Base-by-base conservation (phyloP, 1,140 invertebrate genomes). In the Apis cerana region DNA sequence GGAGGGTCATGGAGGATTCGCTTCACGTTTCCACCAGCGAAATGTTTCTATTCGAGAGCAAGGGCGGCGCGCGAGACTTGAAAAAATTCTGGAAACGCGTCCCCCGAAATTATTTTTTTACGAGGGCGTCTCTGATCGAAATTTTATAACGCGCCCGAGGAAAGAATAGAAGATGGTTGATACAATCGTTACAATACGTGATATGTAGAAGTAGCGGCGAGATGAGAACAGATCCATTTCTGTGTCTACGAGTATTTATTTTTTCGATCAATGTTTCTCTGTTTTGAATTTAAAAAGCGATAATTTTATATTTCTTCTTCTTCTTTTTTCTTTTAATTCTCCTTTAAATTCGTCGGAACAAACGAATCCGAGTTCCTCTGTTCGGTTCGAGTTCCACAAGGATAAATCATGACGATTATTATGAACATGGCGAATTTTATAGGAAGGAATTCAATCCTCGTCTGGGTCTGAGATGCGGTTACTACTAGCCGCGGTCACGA, bases 21-120 rank as follows among this genome's bases (percentile, higher is more conserved):
- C 61, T 75, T 87, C 86, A 84, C 85, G 78, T 81, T 61, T 80
- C 27, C 52, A 58, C 21, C 50, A 67, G 59, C 54, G n/a, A n/a
- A 23, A 23, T 33, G 56, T 61, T 65, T 75, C 64, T 61, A 76
- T 82, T 68, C 17, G 23, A 65, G 62, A 56, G 4, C n/a, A 5
- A 43, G n/a, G 21, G 52, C 27, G 50, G 52, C 43, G 43, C 21
- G 48, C 70, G 67, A 68, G 48, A 17, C 54, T 19, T n/a, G 19
- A 59, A 68, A 67, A 68, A 76, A 68, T n/a, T 64, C 62, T 1
- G 27, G 9, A 75, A 59, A 58, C 33, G 21, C 27, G 33, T 27
- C 71, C 61, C 17, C 15, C 17, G 62, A n/a, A 48, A 48, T 81
- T 75, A 75, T 75, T 75, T 58, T 75, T 75, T 68, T 61, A 76